Evolutionary conservation across 1,140 invertebrate genomes (phyloP), one percentile per base, ranked within the genome.

Genomic region (Drosophila auraria): DNA sequence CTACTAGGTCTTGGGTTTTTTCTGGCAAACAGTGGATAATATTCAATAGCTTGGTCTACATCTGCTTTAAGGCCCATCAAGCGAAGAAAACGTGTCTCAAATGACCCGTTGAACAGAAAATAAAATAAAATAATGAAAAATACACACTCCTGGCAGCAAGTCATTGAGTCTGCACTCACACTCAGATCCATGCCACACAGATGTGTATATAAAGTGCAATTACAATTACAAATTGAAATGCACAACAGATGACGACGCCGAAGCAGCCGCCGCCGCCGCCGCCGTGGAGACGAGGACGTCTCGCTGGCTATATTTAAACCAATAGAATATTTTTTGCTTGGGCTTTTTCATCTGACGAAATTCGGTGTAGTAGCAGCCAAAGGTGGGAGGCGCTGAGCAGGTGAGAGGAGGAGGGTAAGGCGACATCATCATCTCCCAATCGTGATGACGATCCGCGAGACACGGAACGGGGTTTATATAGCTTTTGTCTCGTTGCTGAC

Each of bases 151-250:
- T 53, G n/a, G 6, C n/a, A 53, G 9, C 25, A 25, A 50, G 49
- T 33, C 53, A 23, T 54, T 54, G 17, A 36, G 51, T 54, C 30
- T 30, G 33, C 25, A 45, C 47, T 64, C 40, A 33, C 25, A 45
- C 20, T 8, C 8, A 15, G 45, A 36, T 14, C 44, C 45, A 60
- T 38, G 17, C 12, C 23, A 2, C 38, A 54, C 38, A 40, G 30
- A 60, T 20, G 12, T 33, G 44, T 53, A 53, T 69, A 64, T 30
- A 64, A 62, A 42, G 63, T 77, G 47, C 56, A 68, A 73, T 83
- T 78, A 71, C 82, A 81, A 77, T 78, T 77, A 77, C 42, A 66
- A 76, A 77, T 65, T 78, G 45, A 84, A 82, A 84, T 83, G 81
- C 81, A 84, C 72, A 78, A 84, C 82, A 84, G 81, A 83, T 83